phyloP scores from a whole-genome alignment of 2,888 invertebrate species.

The Pycnomerus fuliginosus region DNA sequence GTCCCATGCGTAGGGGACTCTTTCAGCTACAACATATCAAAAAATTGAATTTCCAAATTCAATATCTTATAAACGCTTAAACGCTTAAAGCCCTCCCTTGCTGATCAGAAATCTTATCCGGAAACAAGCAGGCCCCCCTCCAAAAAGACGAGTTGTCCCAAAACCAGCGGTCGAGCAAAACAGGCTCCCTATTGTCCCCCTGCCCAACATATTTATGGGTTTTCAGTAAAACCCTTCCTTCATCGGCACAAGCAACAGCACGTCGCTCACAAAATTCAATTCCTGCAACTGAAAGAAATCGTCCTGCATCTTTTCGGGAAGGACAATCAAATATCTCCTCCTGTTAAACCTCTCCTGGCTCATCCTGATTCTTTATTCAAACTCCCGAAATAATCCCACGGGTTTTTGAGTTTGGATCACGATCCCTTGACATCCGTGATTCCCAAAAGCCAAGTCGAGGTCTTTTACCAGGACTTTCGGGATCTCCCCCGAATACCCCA shows the following conservation, averaged over 20 bases:
- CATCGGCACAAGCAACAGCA: background rate
- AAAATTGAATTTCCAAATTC: too few relatives aligned
- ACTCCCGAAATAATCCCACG: constrained; percentile 1
- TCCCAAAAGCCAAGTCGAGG: constrained; percentile 7
- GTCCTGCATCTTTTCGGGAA: too few relatives aligned
- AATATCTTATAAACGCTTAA: too few relatives aligned
- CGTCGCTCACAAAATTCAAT: constrained; percentile 13
- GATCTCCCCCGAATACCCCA: constrained; percentile 11
- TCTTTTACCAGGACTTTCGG: constrained; percentile 15
- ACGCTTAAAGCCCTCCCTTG: constrained; percentile 49
- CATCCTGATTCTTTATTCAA: constrained; percentile 7
- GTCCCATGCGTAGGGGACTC: too few relatives aligned
- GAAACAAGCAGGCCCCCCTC: too few relatives aligned
- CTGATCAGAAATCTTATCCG: constrained; percentile 36
- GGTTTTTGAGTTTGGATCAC: constrained; percentile 5
- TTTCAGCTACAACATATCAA: too few relatives aligned
- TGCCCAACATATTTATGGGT: constrained; percentile 13
- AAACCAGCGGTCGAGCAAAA: too few relatives aligned
- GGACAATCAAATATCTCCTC: constrained; percentile 11
- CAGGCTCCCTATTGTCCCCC: constrained; percentile 2
- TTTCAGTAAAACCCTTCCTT: constrained; percentile 4
- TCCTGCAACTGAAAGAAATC: constrained; percentile 13
- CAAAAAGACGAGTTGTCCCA: too few relatives aligned
- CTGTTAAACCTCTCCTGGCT: constrained; percentile 13
- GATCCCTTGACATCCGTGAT: constrained; percentile 16